Evolutionary conservation across 1,140 invertebrate genomes (phyloP), one percentile per base, ranked within the genome.

Genomic region (Trialeurodes vaporariorum): DNA sequence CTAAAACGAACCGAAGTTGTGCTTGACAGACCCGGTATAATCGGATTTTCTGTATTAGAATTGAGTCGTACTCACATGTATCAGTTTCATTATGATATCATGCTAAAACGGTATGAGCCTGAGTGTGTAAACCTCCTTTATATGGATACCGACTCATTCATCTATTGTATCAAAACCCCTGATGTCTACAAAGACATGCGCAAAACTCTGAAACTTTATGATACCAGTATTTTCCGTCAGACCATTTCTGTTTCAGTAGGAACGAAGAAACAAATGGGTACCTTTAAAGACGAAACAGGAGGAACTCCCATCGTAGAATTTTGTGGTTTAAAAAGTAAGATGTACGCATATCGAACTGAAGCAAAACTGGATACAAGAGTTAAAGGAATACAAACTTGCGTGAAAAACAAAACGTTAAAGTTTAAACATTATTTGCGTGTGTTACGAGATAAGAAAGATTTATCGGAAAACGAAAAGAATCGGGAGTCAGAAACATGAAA

Each of bases 221-320:
- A n/a, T n/a, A n/a, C n/a, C n/a, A n/a, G n/a, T n/a, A n/a, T n/a
- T n/a, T n/a, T n/a, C n/a, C n/a, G n/a, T n/a, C n/a, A n/a, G n/a
- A n/a, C n/a, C n/a, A n/a, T n/a, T n/a, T n/a, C n/a, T n/a, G n/a
- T n/a, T n/a, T 25, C 22, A 65, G 23, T n/a, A n/a, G 27, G 34
- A 21, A 71, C 70, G 59, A 81, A 80, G 71, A 83, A 83, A 69
- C 75, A 79, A 2, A 24, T 79, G 2, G 79, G 80, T 9, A 77
- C 79, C 73, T 78, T 82, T 71, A 83, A 81, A 74, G 80, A 81
- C 75, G 81, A 83, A 73, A 72, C 72, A 25, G 75, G 73, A 68
- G 77, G 77, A 11, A 67, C 67, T 65, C 71, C 76, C 59, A 75
- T 81, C 61, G 70, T 59, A 11, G 74, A 78, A 72, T 82, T 77